A percentile compares a stretch with the other conserved stretches of the same genome.
Evolutionary conservation across 2,113 vertebrate species (phyloP).

Genomic region (Nothobranchius furzeri): DNA sequence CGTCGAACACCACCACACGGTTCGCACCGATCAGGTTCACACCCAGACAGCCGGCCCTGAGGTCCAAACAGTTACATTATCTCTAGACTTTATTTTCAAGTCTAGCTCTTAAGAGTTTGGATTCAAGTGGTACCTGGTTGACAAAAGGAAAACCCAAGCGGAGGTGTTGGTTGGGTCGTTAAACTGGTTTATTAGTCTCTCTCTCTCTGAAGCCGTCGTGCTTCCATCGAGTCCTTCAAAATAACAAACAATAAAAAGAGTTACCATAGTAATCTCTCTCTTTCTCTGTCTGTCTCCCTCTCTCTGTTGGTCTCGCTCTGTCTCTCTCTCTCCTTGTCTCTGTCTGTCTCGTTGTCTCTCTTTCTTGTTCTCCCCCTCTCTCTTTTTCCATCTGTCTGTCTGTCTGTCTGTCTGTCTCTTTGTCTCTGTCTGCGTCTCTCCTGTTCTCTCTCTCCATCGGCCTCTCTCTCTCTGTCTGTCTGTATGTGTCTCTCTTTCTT

Average conservation of each 20-base stretch:
- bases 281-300: too few species aligned
- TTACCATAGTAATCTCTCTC: conserved; percentile 1
- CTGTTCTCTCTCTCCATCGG: too few species aligned
- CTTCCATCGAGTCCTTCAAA: conserved; percentile 91
- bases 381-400: too few species aligned
- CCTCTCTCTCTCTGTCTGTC: too few species aligned
- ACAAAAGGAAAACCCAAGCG: conserved; percentile 90
- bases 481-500: too few species aligned
- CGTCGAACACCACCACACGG: conserved; percentile 95
- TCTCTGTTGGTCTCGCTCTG: too few species aligned
- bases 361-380: too few species aligned
- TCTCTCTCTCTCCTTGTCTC: too few species aligned
- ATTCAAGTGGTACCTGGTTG: conserved; percentile 81
- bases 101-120: neutral
- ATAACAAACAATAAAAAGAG: conserved; percentile 11
- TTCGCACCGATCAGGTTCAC: conserved; percentile 96
- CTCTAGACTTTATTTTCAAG: neutral
- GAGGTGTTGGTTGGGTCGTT: conserved; percentile 89
- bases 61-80: neutral
- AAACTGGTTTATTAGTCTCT: conserved; percentile 94
- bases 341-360: too few species aligned
- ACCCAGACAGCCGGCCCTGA: conserved; percentile 92
- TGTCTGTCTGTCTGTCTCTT: too few species aligned
- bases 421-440: too few species aligned
- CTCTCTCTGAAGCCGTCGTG: conserved; percentile 92